These are phyloP conservation scores for Centropus unirufus DNA, from an alignment of 2,113 vertebrate species.

Conservation along the genomic window DNA sequence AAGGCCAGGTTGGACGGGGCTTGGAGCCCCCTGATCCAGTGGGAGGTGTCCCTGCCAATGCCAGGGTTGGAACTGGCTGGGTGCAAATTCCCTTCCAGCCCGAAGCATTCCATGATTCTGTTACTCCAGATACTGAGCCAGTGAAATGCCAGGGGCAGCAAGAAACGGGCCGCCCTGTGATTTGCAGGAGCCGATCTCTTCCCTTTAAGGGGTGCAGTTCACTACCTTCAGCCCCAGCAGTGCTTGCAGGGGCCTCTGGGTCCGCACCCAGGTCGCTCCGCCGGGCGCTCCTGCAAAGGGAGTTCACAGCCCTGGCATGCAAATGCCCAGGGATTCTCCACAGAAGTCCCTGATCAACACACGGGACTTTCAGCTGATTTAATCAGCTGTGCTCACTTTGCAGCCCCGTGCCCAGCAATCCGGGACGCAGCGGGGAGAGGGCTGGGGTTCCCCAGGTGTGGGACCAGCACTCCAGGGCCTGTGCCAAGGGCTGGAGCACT, in stretches of 20 bases:
- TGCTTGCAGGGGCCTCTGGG: background rate
- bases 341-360: background rate
- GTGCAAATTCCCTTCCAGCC: no score
- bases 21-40: no score
- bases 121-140: no score
- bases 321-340: constrained; percentile 3
- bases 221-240: accelerated
- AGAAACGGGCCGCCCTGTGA: accelerated
- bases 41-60: no score
- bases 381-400: background rate
- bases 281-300: accelerated
- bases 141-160: background rate
- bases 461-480: no score
- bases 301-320: constrained; percentile 18
- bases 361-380: constrained; percentile 18
- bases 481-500: accelerated
- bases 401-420: background rate
- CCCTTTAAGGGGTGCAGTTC: accelerated
- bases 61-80: no score
- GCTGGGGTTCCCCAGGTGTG: background rate
- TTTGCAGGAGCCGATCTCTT: background rate
- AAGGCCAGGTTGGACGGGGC: no score
- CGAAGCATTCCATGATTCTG: no score
- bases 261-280: accelerated
- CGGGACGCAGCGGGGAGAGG: background rate